Evolutionary conservation across 1,140 invertebrate species (phyloP), one percentile per base, ranked within the genome.

Genomic region (Melanaphis sacchari): DNA sequence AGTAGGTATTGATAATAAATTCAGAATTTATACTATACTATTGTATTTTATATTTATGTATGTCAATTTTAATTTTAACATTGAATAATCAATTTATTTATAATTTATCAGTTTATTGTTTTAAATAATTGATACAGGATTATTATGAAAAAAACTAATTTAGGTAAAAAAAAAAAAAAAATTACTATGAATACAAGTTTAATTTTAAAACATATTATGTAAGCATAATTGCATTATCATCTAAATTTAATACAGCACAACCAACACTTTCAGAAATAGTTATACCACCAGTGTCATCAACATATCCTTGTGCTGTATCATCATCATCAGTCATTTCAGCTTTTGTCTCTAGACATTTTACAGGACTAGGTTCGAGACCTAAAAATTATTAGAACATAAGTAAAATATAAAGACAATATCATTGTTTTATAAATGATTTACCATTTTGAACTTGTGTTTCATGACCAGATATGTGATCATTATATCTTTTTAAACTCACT

Each of bases 241-340:
- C 91, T 92, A 81, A 43, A 92, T 92, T 92, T 52, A 92, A 92
- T 36, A 49, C 76, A 52, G 76, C 5, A 92, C 66, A 92, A 26
- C 43, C 76, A 52, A 82, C 66, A 84, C 91, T 82, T 82, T 92
- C 96, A 21, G 96, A 96, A 94, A 96, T 96, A 21, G 96, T 96
- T 66, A 96, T 96, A n/a, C 96, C 96, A 46, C 96, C 96, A 36
- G 96, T 96, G 94, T 96, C 96, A 41, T 96, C 94, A 94, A 95
- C 94, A 96, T 95, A 96, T 94, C 96, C 96, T 94, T 96, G 96
- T 89, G 95, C 95, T 2, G 95, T 95, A 94, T 95, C 95, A 36
- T 95, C 95, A 93, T 96, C 95, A 76, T 95, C 95, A 38, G 94
- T 91, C 93, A 94, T 94, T 94, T 94, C 94, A 93, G 66, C 94